phyloP scores from a whole-genome alignment of 2,797 vertebrate species.

The Psittacula derbiana region DNA sequence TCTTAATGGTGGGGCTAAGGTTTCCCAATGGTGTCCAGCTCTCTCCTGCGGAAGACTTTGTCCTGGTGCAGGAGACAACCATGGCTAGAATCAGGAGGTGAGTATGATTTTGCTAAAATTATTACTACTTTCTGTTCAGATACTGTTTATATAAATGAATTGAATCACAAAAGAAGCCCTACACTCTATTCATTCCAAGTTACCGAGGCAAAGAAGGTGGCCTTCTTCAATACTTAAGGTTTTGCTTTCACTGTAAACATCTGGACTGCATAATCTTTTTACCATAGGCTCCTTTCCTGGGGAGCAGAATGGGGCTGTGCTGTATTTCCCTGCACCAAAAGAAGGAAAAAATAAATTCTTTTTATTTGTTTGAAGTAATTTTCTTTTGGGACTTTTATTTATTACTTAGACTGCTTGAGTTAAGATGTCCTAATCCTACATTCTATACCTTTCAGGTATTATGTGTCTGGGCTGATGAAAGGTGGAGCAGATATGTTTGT shows the following conservation, averaged over 20 bases:
- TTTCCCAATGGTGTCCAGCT: slow-evolving; percentile 95
- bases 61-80: slow-evolving; percentile 90
- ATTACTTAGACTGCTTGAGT: background rate
- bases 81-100: slow-evolving; percentile 94
- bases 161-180: background rate
- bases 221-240: background rate
- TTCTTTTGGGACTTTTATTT: background rate
- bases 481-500: slow-evolving; percentile 94
- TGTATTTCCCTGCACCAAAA: background rate
- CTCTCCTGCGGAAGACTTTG: slow-evolving; percentile 90
- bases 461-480: slow-evolving; percentile 94
- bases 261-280: background rate
- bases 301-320: background rate
- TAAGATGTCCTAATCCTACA: background rate
- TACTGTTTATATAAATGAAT: background rate
- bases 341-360: accelerated
- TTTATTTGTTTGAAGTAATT: background rate
- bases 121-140: background rate
- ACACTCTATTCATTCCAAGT: background rate
- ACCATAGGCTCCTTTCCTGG: background rate
- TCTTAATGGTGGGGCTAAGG: slow-evolving; percentile 89
- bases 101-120: background rate
- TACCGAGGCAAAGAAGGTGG: background rate
- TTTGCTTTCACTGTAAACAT: background rate
- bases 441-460: slow-evolving; percentile 79